Percentiles rank a stretch among this genome's conserved stretches.
These are phyloP conservation scores for Lepus timidus DNA, from an alignment of 2,113 vertebrate genomes.

Conservation along the genomic window DNA sequence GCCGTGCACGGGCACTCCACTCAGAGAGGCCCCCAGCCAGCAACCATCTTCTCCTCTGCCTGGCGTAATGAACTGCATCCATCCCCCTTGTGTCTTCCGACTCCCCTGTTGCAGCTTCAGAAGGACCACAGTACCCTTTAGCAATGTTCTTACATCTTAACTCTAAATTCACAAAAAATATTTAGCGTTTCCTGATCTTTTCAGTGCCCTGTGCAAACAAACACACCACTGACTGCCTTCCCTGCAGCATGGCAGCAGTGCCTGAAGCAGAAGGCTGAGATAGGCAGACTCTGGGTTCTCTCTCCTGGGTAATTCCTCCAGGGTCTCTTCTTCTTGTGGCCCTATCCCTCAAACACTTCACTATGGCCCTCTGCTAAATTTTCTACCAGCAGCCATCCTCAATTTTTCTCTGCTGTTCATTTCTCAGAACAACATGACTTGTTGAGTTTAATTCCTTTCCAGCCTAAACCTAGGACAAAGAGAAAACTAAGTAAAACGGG, in stretches of 20 bases:
- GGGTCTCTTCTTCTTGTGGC: not conserved
- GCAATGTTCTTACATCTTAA: not conserved
- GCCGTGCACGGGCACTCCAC: too few species aligned
- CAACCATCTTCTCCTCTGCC: not conserved
- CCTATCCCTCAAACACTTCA: too few species aligned
- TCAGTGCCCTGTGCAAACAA: not conserved
- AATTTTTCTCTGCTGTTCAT: not conserved
- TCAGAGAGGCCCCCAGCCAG: too few species aligned
- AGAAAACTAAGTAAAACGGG: not conserved
- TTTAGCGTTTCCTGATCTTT: not conserved
- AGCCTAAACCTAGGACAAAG: not conserved
- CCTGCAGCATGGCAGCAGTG: not conserved
- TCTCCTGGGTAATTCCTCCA: not conserved
- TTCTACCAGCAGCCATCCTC: not conserved
- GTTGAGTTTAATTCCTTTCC: not conserved
- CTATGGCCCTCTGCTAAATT: not conserved
- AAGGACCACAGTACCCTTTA: not conserved
- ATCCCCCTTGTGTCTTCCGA: not conserved
- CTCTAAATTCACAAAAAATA: not conserved
- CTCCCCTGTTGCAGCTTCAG: not conserved
- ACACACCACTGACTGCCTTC: not conserved
- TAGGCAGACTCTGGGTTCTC: not conserved
- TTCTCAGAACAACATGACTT: not conserved
- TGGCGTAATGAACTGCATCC: fast-evolving
- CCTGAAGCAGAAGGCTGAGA: not conserved